Percentiles rank a stretch among this genome's conserved stretches.
Conservation (phyloP, 2,113 vertebrate genomes). For the Notothenia rossii region DNA sequence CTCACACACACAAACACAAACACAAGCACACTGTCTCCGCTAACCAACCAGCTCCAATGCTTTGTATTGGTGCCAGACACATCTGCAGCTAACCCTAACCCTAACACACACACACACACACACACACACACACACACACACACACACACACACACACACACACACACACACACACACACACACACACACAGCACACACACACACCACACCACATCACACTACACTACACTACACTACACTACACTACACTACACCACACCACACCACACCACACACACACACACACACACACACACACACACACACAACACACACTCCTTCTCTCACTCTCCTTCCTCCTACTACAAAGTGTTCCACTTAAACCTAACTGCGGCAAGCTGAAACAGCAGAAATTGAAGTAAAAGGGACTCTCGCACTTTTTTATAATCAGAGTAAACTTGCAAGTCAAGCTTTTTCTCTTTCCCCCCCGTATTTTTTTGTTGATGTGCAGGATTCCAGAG, state of each 20-base stretch:
- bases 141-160: not conserved
- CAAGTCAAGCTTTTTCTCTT: constrained; percentile 49
- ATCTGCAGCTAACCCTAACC: constrained; percentile 23
- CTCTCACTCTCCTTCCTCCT: constrained; percentile 13
- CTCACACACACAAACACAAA: not conserved
- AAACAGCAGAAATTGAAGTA: constrained; percentile 54
- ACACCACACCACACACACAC: not conserved
- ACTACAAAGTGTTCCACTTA: constrained; percentile 33
- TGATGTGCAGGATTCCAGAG: constrained; percentile 36
- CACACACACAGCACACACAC: not conserved
- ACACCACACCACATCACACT: too few relatives aligned
- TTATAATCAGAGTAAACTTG: constrained; percentile 49
- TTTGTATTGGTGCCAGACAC: constrained; percentile 53
- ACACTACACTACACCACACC: not conserved
- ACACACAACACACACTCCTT: constrained; percentile 9
- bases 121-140: not conserved
- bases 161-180: not conserved
- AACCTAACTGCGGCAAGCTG: constrained; percentile 45
- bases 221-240: too few relatives aligned
- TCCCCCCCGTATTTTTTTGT: not conserved
- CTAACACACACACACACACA: constrained; percentile 6
- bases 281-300: not conserved
- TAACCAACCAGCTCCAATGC: constrained; percentile 8
- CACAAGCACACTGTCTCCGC: constrained; percentile 3
- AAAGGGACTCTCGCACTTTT: constrained; percentile 7